Base-by-base conservation (phyloP, 2,888 invertebrate species). In the Dynastes tityus region DNA sequence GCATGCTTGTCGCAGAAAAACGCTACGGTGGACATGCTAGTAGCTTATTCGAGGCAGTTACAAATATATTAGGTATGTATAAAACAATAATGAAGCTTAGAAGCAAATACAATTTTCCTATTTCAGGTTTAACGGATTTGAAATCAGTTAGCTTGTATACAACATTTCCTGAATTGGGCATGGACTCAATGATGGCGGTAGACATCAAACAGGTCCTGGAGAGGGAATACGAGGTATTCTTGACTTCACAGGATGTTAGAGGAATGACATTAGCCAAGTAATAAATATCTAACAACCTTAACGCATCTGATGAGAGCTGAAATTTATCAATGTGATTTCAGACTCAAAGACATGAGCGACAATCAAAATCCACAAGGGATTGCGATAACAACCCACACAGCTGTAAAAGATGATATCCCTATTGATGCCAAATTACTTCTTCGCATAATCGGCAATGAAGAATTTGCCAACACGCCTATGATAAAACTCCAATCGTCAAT, bases 111-210 rank as follows among this genome's bases (percentile, higher is more conserved):
- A 45, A 45, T 8, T 1, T 27, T 40, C 8, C 0, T 6, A 3
- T 29, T 58, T 37, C 32, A 92, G 92, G 92, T 82, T 90, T 94
- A 81, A 91, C 92, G 83, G 94, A 94, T 85, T 87, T 92, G 85
- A 95, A 94, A 88, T 92, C 92, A 0, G 91, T 93, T 0, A 94
- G 94, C 64, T 91, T 92, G 80, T 93, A 93, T 84, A 91, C 93
- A 0, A 93, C 94, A 0, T 90, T 99, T 1, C 95, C 96, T 1
- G 98, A 98, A 87, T 90, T 99, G 81, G 98, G 98, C 51, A 95
- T 99, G 94, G 98, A 99, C 89, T 98, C 98, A 1, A 93, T 98
- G 91, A 98, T 97, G 97, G 97, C 96, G 0, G 96, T 98, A 0
- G 98, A 99, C 89, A 97, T 99, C 83, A 98, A 98, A 84, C 97